These are phyloP conservation scores for Urophycis tenuis DNA, from an alignment of 2,797 vertebrate species.

Conservation along the genomic window DNA sequence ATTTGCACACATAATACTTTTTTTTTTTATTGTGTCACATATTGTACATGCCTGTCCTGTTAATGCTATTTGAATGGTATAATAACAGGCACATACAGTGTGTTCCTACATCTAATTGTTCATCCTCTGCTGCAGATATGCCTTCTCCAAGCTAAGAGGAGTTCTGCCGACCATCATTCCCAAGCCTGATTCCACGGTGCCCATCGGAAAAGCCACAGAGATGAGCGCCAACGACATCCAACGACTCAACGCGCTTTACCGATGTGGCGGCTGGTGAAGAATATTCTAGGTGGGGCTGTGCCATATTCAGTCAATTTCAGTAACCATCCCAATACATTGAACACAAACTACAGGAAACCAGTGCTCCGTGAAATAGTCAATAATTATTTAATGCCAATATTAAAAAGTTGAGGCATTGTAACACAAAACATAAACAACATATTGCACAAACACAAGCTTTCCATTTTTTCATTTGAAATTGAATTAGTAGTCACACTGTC, in stretches of 20 bases:
- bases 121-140: slow-evolving; percentile 19
- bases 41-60: neutral
- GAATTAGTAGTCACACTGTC: neutral
- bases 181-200: fast-evolving
- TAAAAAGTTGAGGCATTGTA: too few species aligned
- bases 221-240: slow-evolving; percentile 33
- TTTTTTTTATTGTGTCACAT: neutral
- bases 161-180: slow-evolving; percentile 31
- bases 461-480: neutral
- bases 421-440: too few species aligned
- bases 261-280: slow-evolving; percentile 32
- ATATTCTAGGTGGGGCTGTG: too few species aligned
- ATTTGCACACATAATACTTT: neutral
- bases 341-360: too few species aligned
- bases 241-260: slow-evolving; percentile 44
- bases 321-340: neutral
- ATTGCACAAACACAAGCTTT: too few species aligned
- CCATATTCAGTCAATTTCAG: too few species aligned
- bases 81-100: neutral
- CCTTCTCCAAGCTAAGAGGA: slow-evolving; percentile 34
- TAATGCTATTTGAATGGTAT: neutral
- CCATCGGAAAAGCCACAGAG: fast-evolving
- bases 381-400: too few species aligned
- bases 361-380: too few species aligned
- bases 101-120: neutral